A percentile compares a stretch with the other conserved stretches of the same genome.
Conservation (phyloP, 2,888 invertebrate genomes). For the Sinelater perroti region DNA sequence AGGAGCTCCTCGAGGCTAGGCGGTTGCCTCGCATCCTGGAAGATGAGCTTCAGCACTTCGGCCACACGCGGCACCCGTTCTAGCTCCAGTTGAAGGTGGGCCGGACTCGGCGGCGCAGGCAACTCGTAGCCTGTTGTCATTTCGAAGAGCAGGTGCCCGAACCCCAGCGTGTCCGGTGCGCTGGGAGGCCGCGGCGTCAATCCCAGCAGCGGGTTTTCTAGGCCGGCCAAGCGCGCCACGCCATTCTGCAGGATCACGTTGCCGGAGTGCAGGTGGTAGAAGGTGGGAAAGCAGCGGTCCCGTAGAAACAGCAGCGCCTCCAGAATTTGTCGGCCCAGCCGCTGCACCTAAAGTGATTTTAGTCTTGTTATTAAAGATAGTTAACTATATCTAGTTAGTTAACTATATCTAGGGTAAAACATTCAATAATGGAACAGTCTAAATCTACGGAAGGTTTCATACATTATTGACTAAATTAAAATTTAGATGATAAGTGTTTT, state of each 20-base stretch:
- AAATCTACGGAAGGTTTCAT: too few relatives aligned
- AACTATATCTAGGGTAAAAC: too few relatives aligned
- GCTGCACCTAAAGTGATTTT: conserved; percentile 75
- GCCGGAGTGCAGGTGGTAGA: conserved; percentile 87
- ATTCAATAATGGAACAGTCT: too few relatives aligned
- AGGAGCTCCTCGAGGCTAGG: conserved; percentile 83
- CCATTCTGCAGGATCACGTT: conserved; percentile 93
- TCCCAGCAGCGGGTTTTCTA: conserved; percentile 87
- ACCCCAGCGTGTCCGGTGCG: conserved; percentile 73
- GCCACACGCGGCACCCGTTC: conserved; percentile 76
- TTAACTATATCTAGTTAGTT: too few relatives aligned
- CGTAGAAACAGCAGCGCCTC: conserved; percentile 87
- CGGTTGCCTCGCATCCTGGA: conserved; percentile 72
- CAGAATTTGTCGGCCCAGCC: conserved; percentile 86
- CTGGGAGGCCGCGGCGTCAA: conserved; percentile 68
- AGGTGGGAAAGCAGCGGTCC: conserved; percentile 87
- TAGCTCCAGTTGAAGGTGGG: conserved; percentile 75
- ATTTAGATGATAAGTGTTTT: too few relatives aligned
- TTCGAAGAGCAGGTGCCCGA: conserved; percentile 89
- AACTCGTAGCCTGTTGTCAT: conserved; percentile 90
- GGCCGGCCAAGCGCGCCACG: conserved; percentile 85
- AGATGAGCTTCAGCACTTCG: conserved; percentile 43
- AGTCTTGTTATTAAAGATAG: too few relatives aligned
- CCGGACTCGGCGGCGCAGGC: conserved; percentile 76
- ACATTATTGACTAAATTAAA: too few relatives aligned